phyloP scores from a whole-genome alignment of 2,888 invertebrate species.

The Maniola hyperantus region DNA sequence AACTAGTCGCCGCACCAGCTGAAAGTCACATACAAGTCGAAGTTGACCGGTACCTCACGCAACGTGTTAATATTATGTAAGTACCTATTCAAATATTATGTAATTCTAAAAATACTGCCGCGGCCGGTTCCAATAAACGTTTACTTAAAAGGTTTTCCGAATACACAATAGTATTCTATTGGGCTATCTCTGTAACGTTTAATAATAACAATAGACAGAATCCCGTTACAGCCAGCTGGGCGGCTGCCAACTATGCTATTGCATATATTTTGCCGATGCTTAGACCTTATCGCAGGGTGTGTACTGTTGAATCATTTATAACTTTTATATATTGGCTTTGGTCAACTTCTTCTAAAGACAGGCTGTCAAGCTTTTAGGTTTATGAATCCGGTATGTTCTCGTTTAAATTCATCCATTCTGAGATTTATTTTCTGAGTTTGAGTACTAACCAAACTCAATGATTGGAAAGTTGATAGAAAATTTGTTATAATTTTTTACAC shows the following conservation, averaged over 20 bases:
- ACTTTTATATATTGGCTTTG: background rate
- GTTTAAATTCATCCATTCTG: no score
- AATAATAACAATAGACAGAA: slow-evolving; percentile 20
- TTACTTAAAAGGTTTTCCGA: slow-evolving; percentile 6
- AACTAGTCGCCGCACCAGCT: no score
- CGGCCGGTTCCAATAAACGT: slow-evolving; percentile 3
- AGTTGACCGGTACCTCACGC: no score
- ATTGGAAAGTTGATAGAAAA: no score
- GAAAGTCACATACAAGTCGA: no score
- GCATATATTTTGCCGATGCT: slow-evolving; percentile 18
- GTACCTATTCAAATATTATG: no score
- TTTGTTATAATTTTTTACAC: no score
- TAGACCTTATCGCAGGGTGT: slow-evolving; percentile 6
- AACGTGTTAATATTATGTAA: no score
- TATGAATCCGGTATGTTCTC: no score
- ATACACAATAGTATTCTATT: slow-evolving; percentile 14
- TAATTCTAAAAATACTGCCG: background rate
- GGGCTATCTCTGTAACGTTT: slow-evolving; percentile 12
- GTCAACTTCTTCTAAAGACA: background rate
- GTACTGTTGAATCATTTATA: slow-evolving; percentile 18
- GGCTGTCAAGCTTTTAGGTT: background rate
- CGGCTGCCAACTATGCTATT: slow-evolving; percentile 10
- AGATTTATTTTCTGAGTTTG: no score
- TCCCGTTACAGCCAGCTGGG: slow-evolving; percentile 13
- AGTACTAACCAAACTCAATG: no score